Conservation (phyloP, 1,140 invertebrate genomes). For the Galleria mellonella region DNA sequence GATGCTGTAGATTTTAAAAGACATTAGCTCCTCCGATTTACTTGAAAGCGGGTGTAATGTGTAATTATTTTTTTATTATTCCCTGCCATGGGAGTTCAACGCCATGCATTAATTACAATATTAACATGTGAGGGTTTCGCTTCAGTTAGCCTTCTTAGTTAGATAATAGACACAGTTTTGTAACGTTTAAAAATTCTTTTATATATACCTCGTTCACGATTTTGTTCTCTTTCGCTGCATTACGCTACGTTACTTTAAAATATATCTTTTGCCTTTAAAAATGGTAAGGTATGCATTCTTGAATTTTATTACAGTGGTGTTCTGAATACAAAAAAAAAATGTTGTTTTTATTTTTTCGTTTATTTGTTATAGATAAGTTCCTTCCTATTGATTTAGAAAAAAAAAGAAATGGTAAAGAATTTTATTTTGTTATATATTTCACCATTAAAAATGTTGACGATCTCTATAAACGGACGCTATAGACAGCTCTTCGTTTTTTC, state of each 20-base stretch:
- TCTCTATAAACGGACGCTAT: conserved; percentile 17
- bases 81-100: conserved; percentile 32
- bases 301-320: no score
- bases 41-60: conserved; percentile 28
- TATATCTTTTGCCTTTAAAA: no score
- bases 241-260: no score
- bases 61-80: conserved; percentile 49
- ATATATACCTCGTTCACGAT: no score
- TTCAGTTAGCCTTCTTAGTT: conserved; percentile 27
- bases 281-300: no score
- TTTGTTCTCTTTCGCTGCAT: no score
- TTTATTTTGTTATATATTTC: conserved; percentile 1
- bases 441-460: conserved; percentile 18
- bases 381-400: no score
- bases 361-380: no score
- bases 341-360: no score
- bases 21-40: conserved; percentile 27
- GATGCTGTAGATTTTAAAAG: conserved; percentile 11
- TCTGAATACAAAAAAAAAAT: no score
- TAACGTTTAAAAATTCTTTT: conserved; percentile 6
- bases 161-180: conserved; percentile 9
- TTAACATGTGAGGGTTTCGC: conserved; percentile 38
- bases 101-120: conserved; percentile 46
- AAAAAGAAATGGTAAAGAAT: conserved; percentile 11
- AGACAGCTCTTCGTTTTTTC: conserved; percentile 20